Evolutionary conservation across 1,140 invertebrate genomes (phyloP), one percentile per base, ranked within the genome.

Genomic region (Amphibalanus amphitrite): DNA sequence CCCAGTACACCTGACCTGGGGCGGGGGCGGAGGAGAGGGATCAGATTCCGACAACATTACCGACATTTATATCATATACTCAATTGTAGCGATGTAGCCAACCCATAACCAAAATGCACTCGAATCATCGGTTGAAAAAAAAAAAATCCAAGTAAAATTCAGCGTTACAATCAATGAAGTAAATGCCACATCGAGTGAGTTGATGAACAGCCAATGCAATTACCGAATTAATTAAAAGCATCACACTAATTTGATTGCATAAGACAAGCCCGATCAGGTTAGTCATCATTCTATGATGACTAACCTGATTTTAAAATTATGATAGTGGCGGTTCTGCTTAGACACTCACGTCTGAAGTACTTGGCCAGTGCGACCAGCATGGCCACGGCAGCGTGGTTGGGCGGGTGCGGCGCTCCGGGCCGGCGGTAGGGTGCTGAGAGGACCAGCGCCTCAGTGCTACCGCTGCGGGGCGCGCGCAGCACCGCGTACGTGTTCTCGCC

Each of bases 401-500:
- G 47, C 30, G 69, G 75, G 13, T 74, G 85, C 17, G 86, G 81
- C 79, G 91, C 86, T 72, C 87, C 83, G 3, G 87, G 81, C 8
- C 89, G 82, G 64, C 95, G 83, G 79, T 90, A 94, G 0, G 95
- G 95, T 0, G 89, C 87, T 70, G 89, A 88, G 70, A 98, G 83
- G 0, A 98, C 90, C 65, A 98, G 81, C 15, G 93, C 88, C 82
- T 98, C 95, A 0, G 92, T 92, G 75, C 93, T 93, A 0, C 91
- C 85, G 13, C 90, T 87, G 73, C 94, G 83, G 0, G 92, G 88
- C 29, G 94, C 94, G 79, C 94, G 82, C 25, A 98, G 80, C 74
- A 98, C 95, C 0, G 90, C 94, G 84, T 97, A 98, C 28, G 97
- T 86, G 84, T 98, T 98, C 77, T 90, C 89, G 0, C 95, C 95